A percentile compares a stretch with the other conserved stretches of the same genome.
phyloP scores from a whole-genome alignment of 2,113 vertebrate genomes.

The Cryptotis parvus region DNA sequence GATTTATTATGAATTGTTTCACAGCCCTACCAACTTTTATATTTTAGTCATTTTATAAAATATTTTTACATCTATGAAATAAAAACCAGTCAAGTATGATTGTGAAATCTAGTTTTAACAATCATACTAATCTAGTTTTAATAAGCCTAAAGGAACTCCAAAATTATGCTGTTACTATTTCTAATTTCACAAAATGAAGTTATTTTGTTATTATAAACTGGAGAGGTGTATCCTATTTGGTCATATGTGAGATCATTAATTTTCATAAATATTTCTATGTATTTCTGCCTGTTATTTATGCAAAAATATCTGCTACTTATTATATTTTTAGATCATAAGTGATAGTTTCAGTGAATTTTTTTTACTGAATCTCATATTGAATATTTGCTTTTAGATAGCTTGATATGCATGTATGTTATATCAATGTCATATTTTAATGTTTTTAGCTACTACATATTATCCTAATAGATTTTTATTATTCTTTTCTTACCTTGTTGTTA shows the following conservation, averaged over 20 bases:
- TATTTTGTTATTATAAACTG: not conserved
- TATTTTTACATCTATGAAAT: constrained; percentile 6
- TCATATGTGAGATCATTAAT: not conserved
- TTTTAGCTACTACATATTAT: not conserved
- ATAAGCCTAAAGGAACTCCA: not conserved
- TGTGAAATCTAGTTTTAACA: too few relatives aligned
- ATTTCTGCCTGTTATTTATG: too few relatives aligned
- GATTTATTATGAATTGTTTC: not conserved
- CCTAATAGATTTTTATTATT: not conserved
- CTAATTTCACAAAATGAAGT: constrained; percentile 15
- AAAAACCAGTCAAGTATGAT: not conserved
- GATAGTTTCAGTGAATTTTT: not conserved
- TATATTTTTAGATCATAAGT: constrained; percentile 2
- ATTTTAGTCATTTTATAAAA: not conserved
- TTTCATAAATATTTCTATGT: not conserved
- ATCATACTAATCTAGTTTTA: constrained; percentile 45
- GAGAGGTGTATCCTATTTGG: not conserved
- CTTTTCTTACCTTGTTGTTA: not conserved
- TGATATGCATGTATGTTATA: not conserved
- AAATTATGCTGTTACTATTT: not conserved
- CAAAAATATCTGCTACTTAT: too few relatives aligned
- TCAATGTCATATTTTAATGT: not conserved
- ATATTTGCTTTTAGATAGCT: not conserved
- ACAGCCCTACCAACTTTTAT: not conserved
- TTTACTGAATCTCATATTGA: not conserved